Evolutionary conservation across 2,888 invertebrate species (phyloP).

Genomic region (Dimorphilus gyrociliatus): DNA sequence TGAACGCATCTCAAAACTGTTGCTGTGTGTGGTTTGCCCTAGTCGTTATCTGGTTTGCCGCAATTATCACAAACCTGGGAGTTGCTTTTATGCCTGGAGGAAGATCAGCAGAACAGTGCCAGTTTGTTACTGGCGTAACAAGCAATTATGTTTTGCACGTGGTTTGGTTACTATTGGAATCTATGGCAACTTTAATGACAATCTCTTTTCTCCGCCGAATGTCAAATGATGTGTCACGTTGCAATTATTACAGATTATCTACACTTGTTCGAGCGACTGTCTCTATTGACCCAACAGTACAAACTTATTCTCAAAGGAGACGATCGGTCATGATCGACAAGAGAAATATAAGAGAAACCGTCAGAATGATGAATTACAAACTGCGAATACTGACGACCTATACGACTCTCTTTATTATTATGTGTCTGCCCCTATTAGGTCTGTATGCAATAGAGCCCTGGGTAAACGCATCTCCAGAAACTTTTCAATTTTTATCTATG

Average conservation of each 20-base stretch:
- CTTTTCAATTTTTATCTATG: conserved; percentile 33
- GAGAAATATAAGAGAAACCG: conserved; percentile 9
- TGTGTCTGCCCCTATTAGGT: conserved; percentile 77
- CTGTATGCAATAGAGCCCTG: conserved; percentile 48
- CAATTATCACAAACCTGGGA: conserved; percentile 72
- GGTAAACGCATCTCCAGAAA: conserved; percentile 17
- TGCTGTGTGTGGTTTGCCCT: conserved; percentile 69
- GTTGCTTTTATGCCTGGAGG: conserved; percentile 35
- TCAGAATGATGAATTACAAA: conserved; percentile 8
- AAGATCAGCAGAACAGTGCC: too few relatives aligned
- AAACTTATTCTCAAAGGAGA: conserved; percentile 4
- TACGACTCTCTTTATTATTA: conserved; percentile 50
- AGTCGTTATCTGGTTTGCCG: conserved; percentile 83
- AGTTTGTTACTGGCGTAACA: conserved; percentile 67
- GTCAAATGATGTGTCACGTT: conserved; percentile 43
- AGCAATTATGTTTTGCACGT: conserved; percentile 77
- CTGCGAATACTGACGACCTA: conserved; percentile 15
- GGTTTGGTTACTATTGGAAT: conserved; percentile 71
- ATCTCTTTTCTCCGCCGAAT: conserved; percentile 61
- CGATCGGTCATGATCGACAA: conserved; percentile 7
- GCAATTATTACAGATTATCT: conserved; percentile 11
- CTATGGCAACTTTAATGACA: conserved; percentile 65
- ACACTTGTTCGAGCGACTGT: conserved; percentile 12
- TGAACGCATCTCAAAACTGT: conserved; percentile 18
- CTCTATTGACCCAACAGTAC: conserved; percentile 8